Evolutionary conservation across 2,113 vertebrate species (phyloP).

Genomic region (Ptychochromis oligacanthus): DNA sequence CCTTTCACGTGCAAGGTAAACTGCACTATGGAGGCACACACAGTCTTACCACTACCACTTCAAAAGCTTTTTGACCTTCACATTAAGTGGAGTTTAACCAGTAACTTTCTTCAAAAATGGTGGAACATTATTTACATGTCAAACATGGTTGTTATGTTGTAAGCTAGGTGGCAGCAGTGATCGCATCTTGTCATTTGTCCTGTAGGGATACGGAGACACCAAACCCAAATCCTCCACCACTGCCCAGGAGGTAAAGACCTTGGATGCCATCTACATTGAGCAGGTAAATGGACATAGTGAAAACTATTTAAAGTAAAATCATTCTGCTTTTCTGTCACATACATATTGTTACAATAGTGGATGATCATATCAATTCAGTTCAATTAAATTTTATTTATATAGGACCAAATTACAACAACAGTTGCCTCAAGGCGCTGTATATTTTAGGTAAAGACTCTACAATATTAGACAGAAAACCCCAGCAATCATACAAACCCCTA

Average conservation of each 20-base stretch:
- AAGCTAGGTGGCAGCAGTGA: neutral
- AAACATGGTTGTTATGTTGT: neutral
- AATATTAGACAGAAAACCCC: too few species aligned
- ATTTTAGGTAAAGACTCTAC: too few species aligned
- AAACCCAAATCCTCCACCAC: conserved; percentile 96
- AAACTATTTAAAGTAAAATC: neutral
- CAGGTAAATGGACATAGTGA: conserved; percentile 79
- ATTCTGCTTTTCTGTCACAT: neutral
- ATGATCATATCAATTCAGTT: neutral
- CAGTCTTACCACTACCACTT: too few species aligned
- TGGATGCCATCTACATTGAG: conserved; percentile 91
- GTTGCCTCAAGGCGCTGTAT: too few species aligned
- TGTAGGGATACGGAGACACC: conserved; percentile 94
- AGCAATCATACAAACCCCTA: too few species aligned
- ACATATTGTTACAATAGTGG: neutral
- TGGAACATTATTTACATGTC: neutral
- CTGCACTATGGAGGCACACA: too few species aligned
- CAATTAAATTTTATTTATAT: too few species aligned
- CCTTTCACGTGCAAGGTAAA: too few species aligned
- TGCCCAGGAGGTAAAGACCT: conserved; percentile 92
- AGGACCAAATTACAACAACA: too few species aligned
- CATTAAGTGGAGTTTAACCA: neutral
- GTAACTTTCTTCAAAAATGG: neutral
- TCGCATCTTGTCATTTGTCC: neutral
- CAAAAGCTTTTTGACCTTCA: neutral